Evolutionary conservation across 2,888 invertebrate genomes (phyloP), one percentile per base, ranked within the genome.

Genomic region (Crepidodera aurea): DNA sequence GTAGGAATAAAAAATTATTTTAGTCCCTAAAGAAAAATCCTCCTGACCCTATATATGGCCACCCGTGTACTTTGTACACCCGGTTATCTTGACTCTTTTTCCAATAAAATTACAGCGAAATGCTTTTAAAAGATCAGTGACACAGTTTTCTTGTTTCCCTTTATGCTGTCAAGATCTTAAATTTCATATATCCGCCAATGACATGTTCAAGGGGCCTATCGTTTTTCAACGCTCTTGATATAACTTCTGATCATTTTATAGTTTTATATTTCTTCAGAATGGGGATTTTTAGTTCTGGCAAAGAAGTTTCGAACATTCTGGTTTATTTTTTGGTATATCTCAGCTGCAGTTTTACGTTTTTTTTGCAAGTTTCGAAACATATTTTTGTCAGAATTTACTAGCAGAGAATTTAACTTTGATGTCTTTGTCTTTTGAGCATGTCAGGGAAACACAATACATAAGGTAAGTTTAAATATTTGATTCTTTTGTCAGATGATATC

Each of bases 61-160:
- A 2, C 22, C 32, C 2, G 32, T 32, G n/a, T 32, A n/a, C n/a
- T 4, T 2, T 32, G 8, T 42, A 3, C 42, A 6, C 7, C 19
- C 42, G 42, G 16, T 42, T 44, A 44, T 15, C 19, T 12, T 6
- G 44, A n/a, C n/a, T 13, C n/a, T 22, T 2, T 44, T 44, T 44
- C 22, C 19, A 44, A 44, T 22, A 44, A 44, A 44, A 22, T 22
- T 22, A 44, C 22, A 44, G 3, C 44, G 22, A 44, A 44, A 44
- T 44, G 44, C 44, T 44, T 44, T 44, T 44, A 44, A 13, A 44
- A 44, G 44, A 44, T 44, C 44, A 44, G 44, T 44, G 44, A 44
- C 44, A 44, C 44, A 44, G 13, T 44, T 44, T 44, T 8, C 44
- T 44, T 44, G 44, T 44, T 44, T 44, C 44, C 22, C 44, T 22